Base-by-base conservation (phyloP, 2,888 invertebrate species). In the Aporophyla nigra region DNA sequence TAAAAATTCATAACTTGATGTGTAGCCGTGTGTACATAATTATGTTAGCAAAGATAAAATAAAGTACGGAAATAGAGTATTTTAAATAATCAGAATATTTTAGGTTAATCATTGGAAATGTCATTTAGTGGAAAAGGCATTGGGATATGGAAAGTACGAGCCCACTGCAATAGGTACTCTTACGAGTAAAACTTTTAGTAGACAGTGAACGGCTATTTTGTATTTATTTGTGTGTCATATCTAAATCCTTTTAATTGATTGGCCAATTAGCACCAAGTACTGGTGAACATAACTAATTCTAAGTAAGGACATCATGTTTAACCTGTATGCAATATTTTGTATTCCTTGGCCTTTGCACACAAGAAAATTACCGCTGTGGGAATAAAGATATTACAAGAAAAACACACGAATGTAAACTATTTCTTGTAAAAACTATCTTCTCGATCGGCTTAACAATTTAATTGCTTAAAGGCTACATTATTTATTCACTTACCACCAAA, bases 291-390 rank as follows among this genome's bases (percentile, higher is more conserved):
- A 43, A 14, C 27, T n/a, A 51, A 66, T 46, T 59, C 66, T 21
- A 10, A 61, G 27, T 65, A 49, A 33, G 33, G 33, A 21, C 7
- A 27, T 24, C 7, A 33, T 3, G 33, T 19, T 63, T 67, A 76
- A 54, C 59, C 12, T 59, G 24, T 40, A 61, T 49, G 24, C 5
- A 70, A 65, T 70, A 69, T 65, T 46, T 46, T 24, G 21, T 46
- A n/a, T 27, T 27, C 56, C 24, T 62, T 68, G 16, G 33, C 43
- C 43, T 74, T 53, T 56, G 14, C 19, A 16, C 33, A 49, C 16
- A 21, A 51, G 33, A 33, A 63, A 49, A 58, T 56, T 24, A 33
- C 19, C 3, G 4, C 33, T 33, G 21, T 43, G 19, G 21, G 5
- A 51, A 61, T 21, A 61, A 21, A 33, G 3, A 21, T 2, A 61